phyloP scores from a whole-genome alignment of 2,888 invertebrate genomes.

The Lasioglossum figueresi region DNA sequence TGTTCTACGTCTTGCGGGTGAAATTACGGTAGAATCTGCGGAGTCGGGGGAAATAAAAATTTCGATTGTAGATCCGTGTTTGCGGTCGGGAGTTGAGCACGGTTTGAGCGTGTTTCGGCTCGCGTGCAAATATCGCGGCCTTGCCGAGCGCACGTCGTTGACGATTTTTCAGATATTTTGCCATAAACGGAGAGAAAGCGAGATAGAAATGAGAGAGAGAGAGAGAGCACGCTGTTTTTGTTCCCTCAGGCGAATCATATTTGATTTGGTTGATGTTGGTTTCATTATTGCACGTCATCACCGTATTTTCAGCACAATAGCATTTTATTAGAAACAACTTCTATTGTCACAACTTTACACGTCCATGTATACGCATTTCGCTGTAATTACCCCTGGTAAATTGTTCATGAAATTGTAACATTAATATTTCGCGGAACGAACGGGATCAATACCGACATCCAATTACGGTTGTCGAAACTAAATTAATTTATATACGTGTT shows the following conservation, averaged over 20 bases:
- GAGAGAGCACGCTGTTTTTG: not conserved
- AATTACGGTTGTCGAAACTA: not conserved
- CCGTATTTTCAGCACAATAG: not conserved
- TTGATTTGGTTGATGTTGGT: not conserved
- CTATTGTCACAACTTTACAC: not conserved
- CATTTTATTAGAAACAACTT: not conserved
- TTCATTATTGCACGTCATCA: not conserved
- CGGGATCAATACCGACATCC: not conserved
- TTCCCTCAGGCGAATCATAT: not conserved
- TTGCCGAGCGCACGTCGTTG: not conserved
- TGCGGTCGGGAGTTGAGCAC: not conserved
- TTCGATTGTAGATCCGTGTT: not conserved
- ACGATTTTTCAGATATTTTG: not conserved
- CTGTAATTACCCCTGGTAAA: not conserved
- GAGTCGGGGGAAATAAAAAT: not conserved
- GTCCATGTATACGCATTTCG: not conserved
- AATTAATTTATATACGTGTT: not conserved
- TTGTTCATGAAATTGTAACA: not conserved
- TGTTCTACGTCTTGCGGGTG: not conserved
- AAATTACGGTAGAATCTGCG: slow-evolving; percentile 8
- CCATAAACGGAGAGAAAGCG: not conserved
- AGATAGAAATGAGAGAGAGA: not conserved
- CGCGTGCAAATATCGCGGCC: not conserved
- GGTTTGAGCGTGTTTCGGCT: not conserved
- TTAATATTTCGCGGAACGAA: not conserved